Evolutionary conservation across 2,797 vertebrate genomes (phyloP), one percentile per base, ranked within the genome.

Genomic region (Anguilla anguilla): DNA sequence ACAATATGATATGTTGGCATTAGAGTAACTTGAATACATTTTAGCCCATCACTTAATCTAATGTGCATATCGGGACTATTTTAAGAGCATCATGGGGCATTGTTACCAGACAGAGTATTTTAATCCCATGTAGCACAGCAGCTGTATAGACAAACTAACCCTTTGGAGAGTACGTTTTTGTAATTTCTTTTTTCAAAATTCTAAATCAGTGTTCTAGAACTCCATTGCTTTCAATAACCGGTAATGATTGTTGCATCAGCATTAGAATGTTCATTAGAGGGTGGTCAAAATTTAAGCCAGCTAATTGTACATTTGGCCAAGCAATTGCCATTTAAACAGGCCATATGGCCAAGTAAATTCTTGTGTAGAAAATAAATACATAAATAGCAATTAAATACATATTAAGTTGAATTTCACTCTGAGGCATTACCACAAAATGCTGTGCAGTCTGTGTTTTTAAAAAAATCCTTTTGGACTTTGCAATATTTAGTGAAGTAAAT

Each of bases 401-500:
- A 35, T 39, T 17, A 43, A 43, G 31, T 28, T 77, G 15, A 43
- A 43, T 4, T 39, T 39, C 17, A 15, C 35, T 43, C 13, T 43
- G 13, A 17, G 74, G 35, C 3, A 43, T 17, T 86, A 74, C 67
- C 31, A 46, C 13, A 39, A 67, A 31, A 83, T 31, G 53, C 46
- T 53, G 57, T 79, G 87, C 81, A 51, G 43, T 31, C 85, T 85
- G 77, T 77, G 84, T 46, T 67, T 46, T 46, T 46, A 59, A 51
- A 59, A n/a, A 77, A 83, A 61, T 82, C 43, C 84, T 67, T 69
- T 88, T 84, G 35, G 59, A 46, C 55, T 90, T 86, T 87, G 25
- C 61, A 88, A 89, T 85, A 90, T 53, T 89, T 85, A 87, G 15
- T 86, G 88, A 87, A 81, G 79, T 90, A 88, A 88, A 86, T 90